phyloP scores from a whole-genome alignment of 2,888 invertebrate genomes.

The Drosophila pegasa region DNA sequence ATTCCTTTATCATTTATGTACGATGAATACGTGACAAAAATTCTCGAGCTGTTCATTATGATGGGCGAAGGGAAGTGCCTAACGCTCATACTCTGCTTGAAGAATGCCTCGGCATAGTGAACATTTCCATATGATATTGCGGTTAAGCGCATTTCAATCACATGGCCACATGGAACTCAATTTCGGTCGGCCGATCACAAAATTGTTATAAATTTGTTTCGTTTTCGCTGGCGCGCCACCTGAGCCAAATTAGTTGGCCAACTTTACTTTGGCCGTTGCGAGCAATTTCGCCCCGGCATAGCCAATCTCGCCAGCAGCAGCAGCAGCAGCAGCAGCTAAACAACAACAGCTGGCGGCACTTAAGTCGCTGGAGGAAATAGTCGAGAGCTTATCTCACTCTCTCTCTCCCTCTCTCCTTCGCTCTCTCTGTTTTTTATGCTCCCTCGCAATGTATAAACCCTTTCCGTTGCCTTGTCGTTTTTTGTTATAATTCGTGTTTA shows the following conservation, averaged over 20 bases:
- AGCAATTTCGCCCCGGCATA: conserved; percentile 52
- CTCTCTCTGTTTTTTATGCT: conserved; percentile 31
- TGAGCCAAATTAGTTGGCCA: conserved; percentile 78
- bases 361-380: conserved; percentile 59
- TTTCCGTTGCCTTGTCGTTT: conserved; percentile 39
- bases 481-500: conserved; percentile 78
- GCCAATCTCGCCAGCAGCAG: conserved; percentile 48
- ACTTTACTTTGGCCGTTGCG: conserved; percentile 46
- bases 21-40: conserved; percentile 60
- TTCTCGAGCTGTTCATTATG: conserved; percentile 47
- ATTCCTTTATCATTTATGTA: conserved; percentile 45
- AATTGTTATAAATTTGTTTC: conserved; percentile 76
- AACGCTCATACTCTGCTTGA: conserved; percentile 34
- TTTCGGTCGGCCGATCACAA: conserved; percentile 50
- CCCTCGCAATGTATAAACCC: conserved; percentile 59
- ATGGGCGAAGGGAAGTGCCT: conserved; percentile 12
- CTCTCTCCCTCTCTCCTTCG: conserved; percentile 25
- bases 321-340: conserved; percentile 19
- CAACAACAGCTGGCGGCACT: conserved; percentile 74
- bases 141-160: conserved; percentile 51
- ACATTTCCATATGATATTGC: conserved; percentile 18
- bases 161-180: conserved; percentile 44
- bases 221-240: conserved; percentile 68
- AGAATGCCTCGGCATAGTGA: conserved; percentile 35
- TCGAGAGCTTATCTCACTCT: conserved; percentile 52